These are phyloP conservation scores for Halcyon badia DNA, from an alignment of 2,797 vertebrate genomes.

Conservation along the genomic window DNA sequence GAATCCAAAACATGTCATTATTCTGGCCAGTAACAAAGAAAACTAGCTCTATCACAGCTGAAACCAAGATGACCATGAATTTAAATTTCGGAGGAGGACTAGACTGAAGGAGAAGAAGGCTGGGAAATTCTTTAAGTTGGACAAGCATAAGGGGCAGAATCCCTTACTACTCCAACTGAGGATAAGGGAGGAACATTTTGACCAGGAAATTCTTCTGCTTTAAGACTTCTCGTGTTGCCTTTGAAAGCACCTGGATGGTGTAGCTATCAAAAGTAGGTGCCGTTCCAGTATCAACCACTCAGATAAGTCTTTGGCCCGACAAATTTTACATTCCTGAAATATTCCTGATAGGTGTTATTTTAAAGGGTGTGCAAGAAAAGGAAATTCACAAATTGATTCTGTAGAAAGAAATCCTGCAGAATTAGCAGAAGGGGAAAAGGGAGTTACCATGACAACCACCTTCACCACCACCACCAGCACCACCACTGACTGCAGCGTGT, in stretches of 20 bases:
- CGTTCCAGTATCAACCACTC: not conserved
- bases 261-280: not conserved
- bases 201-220: not conserved
- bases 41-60: not conserved
- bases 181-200: not conserved
- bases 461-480: slow-evolving; percentile 10
- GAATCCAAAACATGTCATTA: not conserved
- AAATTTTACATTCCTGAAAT: not conserved
- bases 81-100: not conserved
- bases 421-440: slow-evolving; percentile 58
- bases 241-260: not conserved
- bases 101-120: not conserved
- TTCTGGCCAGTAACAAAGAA: not conserved
- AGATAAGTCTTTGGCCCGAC: not conserved
- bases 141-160: not conserved
- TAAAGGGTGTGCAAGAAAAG: not conserved
- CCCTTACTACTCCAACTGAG: not conserved
- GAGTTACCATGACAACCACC: slow-evolving; percentile 73
- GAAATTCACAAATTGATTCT: not conserved
- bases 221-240: not conserved
- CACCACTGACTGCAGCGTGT: not conserved
- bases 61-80: not conserved
- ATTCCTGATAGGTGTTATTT: not conserved
- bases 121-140: not conserved
- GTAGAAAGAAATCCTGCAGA: slow-evolving; percentile 26